These are phyloP conservation scores for Protobothrops mucrosquamatus DNA, from an alignment of 2,113 vertebrate genomes.

Conservation along the genomic window DNA sequence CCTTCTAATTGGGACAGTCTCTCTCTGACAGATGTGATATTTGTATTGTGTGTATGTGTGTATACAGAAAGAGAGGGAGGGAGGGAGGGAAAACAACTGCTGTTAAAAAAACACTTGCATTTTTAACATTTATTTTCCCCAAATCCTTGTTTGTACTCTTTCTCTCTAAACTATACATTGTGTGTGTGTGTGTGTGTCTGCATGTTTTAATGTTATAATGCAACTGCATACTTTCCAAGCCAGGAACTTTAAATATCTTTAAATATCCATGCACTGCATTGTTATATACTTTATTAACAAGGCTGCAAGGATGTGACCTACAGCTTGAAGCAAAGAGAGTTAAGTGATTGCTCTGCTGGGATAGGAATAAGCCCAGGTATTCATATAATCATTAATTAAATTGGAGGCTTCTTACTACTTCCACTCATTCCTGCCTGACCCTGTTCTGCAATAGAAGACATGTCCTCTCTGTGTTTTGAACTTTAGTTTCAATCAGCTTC, in stretches of 20 bases:
- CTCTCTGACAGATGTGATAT: not conserved
- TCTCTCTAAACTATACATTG: not conserved
- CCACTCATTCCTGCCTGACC: too few relatives aligned
- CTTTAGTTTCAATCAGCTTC: not conserved
- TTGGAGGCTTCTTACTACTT: not conserved
- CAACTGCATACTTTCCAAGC: not conserved
- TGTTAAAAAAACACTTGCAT: not conserved
- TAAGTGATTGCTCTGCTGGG: not conserved
- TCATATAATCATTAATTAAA: not conserved
- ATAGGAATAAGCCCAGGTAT: not conserved
- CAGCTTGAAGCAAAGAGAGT: not conserved
- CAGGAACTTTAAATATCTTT: not conserved
- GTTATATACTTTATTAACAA: not conserved
- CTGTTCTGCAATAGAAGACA: not conserved
- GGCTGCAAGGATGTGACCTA: not conserved
- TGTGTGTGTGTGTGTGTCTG: too few relatives aligned
- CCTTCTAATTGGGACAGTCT: not conserved
- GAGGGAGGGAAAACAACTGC: not conserved
- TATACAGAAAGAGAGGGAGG: not conserved
- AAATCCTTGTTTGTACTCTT: too few relatives aligned
- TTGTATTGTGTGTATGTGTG: not conserved
- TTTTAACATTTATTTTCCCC: not conserved
- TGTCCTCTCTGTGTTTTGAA: not conserved
- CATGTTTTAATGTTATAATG: not conserved
- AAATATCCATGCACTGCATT: not conserved